Percentiles rank a stretch among this genome's conserved stretches.
Conservation (phyloP, 2,888 invertebrate genomes). For the Melolontha melolontha region DNA sequence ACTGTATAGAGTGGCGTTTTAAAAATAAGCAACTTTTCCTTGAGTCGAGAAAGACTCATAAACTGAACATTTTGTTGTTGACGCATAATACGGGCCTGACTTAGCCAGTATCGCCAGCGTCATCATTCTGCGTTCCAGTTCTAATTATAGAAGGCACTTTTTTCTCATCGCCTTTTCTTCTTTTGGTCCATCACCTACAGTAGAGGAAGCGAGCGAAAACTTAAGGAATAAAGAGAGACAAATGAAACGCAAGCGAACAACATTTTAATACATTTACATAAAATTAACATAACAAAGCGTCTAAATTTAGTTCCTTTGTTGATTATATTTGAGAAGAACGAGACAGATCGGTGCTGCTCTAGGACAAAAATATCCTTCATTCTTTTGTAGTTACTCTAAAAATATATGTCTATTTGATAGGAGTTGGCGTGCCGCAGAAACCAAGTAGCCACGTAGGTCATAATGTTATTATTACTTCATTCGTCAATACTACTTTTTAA, state of each 20-base stretch:
- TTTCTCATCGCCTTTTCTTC: slow-evolving; percentile 19
- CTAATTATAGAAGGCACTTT: slow-evolving; percentile 27
- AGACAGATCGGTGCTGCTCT: slow-evolving; percentile 34
- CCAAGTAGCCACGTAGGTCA: too few relatives aligned
- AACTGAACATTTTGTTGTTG: too few relatives aligned
- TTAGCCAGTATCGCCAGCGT: slow-evolving; percentile 11
- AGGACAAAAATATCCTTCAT: slow-evolving; percentile 27
- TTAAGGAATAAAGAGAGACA: background rate
- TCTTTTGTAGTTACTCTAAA: slow-evolving; percentile 11
- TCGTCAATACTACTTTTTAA: too few relatives aligned
- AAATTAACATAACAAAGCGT: slow-evolving; percentile 45
- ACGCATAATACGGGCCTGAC: background rate
- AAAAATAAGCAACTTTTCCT: too few relatives aligned
- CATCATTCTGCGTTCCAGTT: slow-evolving; percentile 33
- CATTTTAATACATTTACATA: slow-evolving; percentile 44
- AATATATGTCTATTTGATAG: too few relatives aligned
- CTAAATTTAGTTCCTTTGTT: slow-evolving; percentile 44
- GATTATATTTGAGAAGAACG: slow-evolving; percentile 39
- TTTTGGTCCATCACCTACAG: slow-evolving; percentile 4
- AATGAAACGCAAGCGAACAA: slow-evolving; percentile 16
- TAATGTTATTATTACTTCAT: too few relatives aligned
- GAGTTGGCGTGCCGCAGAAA: too few relatives aligned
- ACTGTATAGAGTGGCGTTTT: too few relatives aligned
- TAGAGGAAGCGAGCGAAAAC: background rate
- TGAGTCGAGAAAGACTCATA: too few relatives aligned